Evolutionary conservation across 2,888 invertebrate genomes (phyloP), one percentile per base, ranked within the genome.

Genomic region (Patella depressa): DNA sequence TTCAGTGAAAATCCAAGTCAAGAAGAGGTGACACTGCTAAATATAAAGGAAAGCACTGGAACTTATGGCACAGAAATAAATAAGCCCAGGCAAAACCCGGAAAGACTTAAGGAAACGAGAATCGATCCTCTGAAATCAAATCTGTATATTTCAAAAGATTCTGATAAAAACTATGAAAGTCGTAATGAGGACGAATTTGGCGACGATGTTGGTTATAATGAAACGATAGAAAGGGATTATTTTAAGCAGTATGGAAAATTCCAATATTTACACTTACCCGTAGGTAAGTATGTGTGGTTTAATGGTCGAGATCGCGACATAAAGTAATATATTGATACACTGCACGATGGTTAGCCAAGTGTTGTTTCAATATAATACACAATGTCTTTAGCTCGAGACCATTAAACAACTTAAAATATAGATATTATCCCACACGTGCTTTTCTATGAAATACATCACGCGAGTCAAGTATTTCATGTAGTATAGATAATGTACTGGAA

Each of bases 161-260:
- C 87, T 1, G 53, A 57, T 4, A 77, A 83, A 17, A 89, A 89
- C 76, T 89, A 83, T 81, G 88, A 88, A 76, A 74, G 71, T 3
- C 80, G 77, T 15, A 89, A 89, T 79, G 72, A 71, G 3, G 83
- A 80, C 15, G 88, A 89, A 79, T 89, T 88, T 83, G 89, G 89
- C 9, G 89, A 89, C 83, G 84, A 84, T 53, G 83, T 88, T 72
- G 89, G 89, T 9, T 88, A 85, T 74, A 89, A 88, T 79, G 88
- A 86, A 78, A 75, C 81, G 12, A 24, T 83, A 14, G 88, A 89
- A 76, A 81, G 80, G 73, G 76, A 83, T 57, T 73, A 80, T 55
- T 81, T 88, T 29, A 73, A 79, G 72, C 83, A 83, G 17, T 82
- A 84, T 14, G 19, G 19, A 17, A 77, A 80, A 11, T 72, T 88